Base-by-base conservation (phyloP, 2,797 vertebrate species). In the Eulemur coronatus region DNA sequence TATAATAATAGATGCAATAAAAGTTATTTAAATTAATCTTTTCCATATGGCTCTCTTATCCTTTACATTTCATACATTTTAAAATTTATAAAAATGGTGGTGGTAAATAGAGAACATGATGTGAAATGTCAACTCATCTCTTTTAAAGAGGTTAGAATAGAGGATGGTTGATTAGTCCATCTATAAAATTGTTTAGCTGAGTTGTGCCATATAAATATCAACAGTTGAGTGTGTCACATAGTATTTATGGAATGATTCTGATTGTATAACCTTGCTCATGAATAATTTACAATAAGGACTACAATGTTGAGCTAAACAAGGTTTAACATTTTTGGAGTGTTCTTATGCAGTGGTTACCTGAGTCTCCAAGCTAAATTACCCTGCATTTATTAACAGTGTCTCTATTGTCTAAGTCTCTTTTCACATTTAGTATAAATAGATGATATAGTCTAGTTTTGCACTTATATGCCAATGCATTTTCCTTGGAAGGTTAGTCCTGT, bases 21-120 rank as follows among this genome's bases (percentile, higher is more conserved):
- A 94, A 69, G n/a, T 88, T 93, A 88, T 63, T 95, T 91, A 95
- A 69, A 96, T 91, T 94, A 96, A 76, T 96, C 80, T 92, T 91
- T 96, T 92, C 80, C 70, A 69, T 84, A 81, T 95, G 87, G 38
- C 48, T 93, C 6, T 86, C 46, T 91, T 97, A 89, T 93, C 26
- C 81, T 92, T 95, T 92, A 73, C 57, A 81, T 89, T 94, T 84
- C 33, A 84, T 86, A 84, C 13, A 80, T 89, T 84, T 93, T 28
- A 28, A 80, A 92, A 70, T 73, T 50, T 76, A 65, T 69, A 79
- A 84, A 95, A 91, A 55, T 93, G 38, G 11, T 79, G 50, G 41
- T 87, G 55, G 26, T 81, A 94, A 84, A 93, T 41, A 78, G 59
- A 95, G 75, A 97, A 96, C 43, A 92, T 63, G 2, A 87, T 80